phyloP scores from a whole-genome alignment of 2,888 invertebrate species.

The Thecocarcelia acutangulata region DNA sequence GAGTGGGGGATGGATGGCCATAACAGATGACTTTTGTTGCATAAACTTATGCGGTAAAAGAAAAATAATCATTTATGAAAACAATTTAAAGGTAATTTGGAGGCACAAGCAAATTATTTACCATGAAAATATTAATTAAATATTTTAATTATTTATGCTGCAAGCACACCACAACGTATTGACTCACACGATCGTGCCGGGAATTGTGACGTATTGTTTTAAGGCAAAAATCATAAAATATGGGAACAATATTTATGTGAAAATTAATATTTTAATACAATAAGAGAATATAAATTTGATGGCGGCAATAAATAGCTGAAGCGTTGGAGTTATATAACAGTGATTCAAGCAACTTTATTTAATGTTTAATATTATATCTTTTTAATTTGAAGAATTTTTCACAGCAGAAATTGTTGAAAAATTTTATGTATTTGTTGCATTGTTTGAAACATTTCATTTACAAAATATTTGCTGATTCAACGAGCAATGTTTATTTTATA shows the following conservation, averaged over 20 bases:
- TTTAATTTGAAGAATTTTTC: no score
- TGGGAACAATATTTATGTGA: slow-evolving; percentile 8
- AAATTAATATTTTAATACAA: slow-evolving; percentile 11
- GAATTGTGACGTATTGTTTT: background rate
- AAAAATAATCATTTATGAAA: slow-evolving; percentile 43
- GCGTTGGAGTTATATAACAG: background rate
- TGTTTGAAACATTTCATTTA: no score
- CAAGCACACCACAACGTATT: background rate
- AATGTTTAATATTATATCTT: no score
- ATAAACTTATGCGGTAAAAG: slow-evolving; percentile 13
- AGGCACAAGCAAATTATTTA: slow-evolving; percentile 55
- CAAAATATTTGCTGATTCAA: no score
- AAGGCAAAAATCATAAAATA: background rate
- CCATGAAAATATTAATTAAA: slow-evolving; percentile 64
- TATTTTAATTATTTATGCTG: slow-evolving; percentile 68
- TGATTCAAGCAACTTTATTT: no score
- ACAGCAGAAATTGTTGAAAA: no score
- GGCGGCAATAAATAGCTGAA: background rate
- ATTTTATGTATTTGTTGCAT: no score
- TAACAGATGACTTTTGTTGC: slow-evolving; percentile 18
- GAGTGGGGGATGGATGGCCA: background rate
- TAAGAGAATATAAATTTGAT: background rate
- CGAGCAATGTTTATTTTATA: no score
- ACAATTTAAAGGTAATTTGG: slow-evolving; percentile 65
- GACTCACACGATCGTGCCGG: background rate